phyloP scores from a whole-genome alignment of 2,888 invertebrate genomes.

The Ctenicera cuprea region DNA sequence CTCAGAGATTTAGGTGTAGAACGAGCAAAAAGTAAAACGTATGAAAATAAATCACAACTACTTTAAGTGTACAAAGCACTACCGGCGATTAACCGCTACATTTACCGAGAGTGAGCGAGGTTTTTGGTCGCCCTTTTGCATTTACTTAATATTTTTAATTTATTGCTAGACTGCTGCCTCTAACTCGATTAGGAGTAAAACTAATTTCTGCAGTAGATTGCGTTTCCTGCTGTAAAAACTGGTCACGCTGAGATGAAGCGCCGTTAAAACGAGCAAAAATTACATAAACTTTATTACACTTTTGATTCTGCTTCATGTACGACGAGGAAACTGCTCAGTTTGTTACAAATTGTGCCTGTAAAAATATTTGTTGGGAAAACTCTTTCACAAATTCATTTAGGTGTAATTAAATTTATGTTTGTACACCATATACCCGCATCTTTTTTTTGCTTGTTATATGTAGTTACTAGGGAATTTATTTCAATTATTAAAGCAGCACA shows the following conservation, averaged over 20 bases:
- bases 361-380: constrained; percentile 7
- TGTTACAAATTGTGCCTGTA: constrained; percentile 19
- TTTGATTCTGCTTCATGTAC: constrained; percentile 25
- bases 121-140: constrained; percentile 8
- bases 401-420: constrained; percentile 4
- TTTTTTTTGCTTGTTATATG: background rate
- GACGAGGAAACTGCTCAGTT: constrained; percentile 3
- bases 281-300: constrained; percentile 34
- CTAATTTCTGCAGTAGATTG: constrained; percentile 40
- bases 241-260: constrained; percentile 33
- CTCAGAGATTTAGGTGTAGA: background rate
- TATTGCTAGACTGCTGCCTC: constrained; percentile 29
- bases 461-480: no score
- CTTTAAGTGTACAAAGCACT: constrained; percentile 18
- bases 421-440: background rate
- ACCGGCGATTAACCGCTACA: constrained; percentile 29
- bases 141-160: constrained; percentile 41
- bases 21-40: constrained; percentile 15
- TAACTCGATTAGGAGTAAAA: constrained; percentile 40
- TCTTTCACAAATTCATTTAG: constrained; percentile 1
- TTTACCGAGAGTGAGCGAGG: constrained; percentile 12
- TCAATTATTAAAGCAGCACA: no score
- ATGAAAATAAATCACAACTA: constrained; percentile 27
- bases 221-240: constrained; percentile 33
- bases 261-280: constrained; percentile 32